Evolutionary conservation across 1,140 invertebrate genomes (phyloP).

Genomic region (Ptiloglossa arizonensis): DNA sequence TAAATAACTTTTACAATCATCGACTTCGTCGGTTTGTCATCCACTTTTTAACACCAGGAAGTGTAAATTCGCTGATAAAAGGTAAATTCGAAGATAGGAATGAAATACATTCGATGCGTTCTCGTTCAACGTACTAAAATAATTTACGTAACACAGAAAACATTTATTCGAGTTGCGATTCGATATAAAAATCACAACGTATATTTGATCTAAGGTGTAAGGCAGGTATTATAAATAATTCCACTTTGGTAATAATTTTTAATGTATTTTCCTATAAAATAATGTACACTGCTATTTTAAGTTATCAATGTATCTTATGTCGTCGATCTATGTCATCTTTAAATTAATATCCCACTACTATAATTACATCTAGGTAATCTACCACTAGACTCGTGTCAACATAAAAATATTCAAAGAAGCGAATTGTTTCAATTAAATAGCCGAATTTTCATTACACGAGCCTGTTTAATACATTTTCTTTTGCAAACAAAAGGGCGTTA

Average conservation of each 20-base stretch:
- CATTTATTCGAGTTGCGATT: not conserved
- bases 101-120: not conserved
- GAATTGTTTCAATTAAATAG: constrained; percentile 36
- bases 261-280: constrained; percentile 79
- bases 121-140: not conserved
- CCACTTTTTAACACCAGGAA: not conserved
- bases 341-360: constrained; percentile 70
- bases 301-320: constrained; percentile 73
- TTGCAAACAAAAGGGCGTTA: not conserved
- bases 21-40: not conserved
- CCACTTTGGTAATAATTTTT: constrained; percentile 68
- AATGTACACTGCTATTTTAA: constrained; percentile 78
- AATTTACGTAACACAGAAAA: not conserved
- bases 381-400: constrained; percentile 27
- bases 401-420: constrained; percentile 40
- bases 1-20: constrained; percentile 15
- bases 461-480: constrained; percentile 2
- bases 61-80: not conserved
- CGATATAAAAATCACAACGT: not conserved
- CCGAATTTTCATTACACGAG: not conserved
- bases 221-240: constrained; percentile 58
- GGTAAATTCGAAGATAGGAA: not conserved
- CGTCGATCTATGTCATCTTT: constrained; percentile 73
- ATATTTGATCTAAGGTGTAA: constrained; percentile 26
- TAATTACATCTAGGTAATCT: constrained; percentile 52